Evolutionary conservation across 2,797 vertebrate genomes (phyloP).

Genomic region (Squalus acanthias): DNA sequence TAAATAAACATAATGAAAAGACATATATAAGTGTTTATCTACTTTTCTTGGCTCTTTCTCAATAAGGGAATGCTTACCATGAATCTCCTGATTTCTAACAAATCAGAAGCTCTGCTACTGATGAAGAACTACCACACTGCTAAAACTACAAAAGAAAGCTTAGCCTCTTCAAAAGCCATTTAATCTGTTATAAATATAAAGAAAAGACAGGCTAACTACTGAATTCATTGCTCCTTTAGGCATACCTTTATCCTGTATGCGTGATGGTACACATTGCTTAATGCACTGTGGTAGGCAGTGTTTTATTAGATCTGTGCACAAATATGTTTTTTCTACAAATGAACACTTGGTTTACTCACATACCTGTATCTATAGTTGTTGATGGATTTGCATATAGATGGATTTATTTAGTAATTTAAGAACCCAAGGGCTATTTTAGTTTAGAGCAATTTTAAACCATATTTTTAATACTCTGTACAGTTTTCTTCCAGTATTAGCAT

Average conservation of each 20-base stretch:
- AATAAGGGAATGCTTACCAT: background rate
- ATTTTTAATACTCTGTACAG: background rate
- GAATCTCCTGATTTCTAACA: conserved; percentile 18
- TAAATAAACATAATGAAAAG: conserved; percentile 30
- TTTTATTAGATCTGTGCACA: background rate
- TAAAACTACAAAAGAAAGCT: background rate
- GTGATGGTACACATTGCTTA: background rate
- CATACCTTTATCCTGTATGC: background rate
- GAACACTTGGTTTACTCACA: background rate
- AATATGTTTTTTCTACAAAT: background rate
- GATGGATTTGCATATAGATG: conserved; percentile 28
- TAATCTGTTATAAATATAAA: background rate
- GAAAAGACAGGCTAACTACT: background rate
- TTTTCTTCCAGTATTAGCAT: conserved; percentile 2
- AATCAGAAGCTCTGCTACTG: background rate
- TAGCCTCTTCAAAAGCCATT: conserved; percentile 13
- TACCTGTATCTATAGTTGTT: conserved; percentile 21
- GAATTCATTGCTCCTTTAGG: conserved; percentile 25
- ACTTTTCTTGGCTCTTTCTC: no score
- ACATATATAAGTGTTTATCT: background rate
- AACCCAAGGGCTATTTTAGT: background rate
- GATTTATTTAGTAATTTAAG: conserved; percentile 28
- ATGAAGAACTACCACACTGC: background rate
- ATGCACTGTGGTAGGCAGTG: background rate
- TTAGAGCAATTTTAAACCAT: background rate